Conservation (phyloP, 2,113 vertebrate genomes). For the Rhineura floridana region DNA sequence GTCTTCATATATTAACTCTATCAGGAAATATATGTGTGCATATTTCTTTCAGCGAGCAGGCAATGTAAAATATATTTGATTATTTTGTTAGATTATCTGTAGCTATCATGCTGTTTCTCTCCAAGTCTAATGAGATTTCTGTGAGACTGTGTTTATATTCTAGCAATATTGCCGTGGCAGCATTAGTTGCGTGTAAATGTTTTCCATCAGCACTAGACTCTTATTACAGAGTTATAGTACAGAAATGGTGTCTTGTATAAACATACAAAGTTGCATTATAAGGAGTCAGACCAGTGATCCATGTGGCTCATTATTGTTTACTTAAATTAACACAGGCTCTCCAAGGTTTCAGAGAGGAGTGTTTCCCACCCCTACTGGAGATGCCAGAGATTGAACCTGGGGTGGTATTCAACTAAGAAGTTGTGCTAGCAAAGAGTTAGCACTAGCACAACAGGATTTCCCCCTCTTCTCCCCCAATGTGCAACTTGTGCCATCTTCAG, state of each 20-base stretch:
- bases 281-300: neutral
- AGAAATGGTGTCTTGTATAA: neutral
- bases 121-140: neutral
- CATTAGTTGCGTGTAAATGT: neutral
- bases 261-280: neutral
- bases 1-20: neutral
- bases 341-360: neutral
- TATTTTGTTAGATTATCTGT: neutral
- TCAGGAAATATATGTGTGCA: neutral
- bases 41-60: neutral
- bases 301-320: neutral
- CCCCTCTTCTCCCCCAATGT: too few species aligned
- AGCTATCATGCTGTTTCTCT: neutral
- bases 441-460: too few species aligned
- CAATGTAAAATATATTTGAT: neutral
- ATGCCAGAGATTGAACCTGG: neutral
- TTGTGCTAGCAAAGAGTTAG: too few species aligned
- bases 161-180: neutral
- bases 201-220: neutral
- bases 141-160: neutral
- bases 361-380: neutral
- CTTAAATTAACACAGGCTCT: neutral
- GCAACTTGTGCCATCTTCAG: too few species aligned
- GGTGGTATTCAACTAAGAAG: too few species aligned
- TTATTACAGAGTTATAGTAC: neutral